phyloP scores from a whole-genome alignment of 1,140 invertebrate species.

The Drosophila malerkotliana region DNA sequence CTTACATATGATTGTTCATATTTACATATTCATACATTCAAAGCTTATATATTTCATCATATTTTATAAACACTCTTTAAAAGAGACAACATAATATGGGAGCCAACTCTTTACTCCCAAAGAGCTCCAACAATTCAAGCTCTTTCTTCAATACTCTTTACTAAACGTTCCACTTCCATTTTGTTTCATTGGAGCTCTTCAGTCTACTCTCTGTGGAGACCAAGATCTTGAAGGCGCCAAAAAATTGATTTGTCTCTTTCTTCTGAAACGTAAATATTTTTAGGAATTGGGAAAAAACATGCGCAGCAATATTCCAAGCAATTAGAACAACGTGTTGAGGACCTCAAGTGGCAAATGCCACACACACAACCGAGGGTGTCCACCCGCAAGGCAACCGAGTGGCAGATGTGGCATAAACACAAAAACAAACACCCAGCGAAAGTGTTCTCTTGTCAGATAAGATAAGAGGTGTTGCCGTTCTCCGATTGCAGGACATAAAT shows the following conservation, averaged over 20 bases:
- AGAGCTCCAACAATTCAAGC: not conserved
- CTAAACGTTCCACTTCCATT: constrained; percentile 27
- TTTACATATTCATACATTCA: not conserved
- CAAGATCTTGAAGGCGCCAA: not conserved
- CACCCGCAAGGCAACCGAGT: constrained; percentile 7
- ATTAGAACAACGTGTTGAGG: constrained; percentile 48
- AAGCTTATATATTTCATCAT: not conserved
- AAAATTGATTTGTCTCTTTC: not conserved
- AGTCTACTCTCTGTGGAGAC: not conserved
- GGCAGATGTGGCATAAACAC: constrained; percentile 44
- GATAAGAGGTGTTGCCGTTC: constrained; percentile 27
- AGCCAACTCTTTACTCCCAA: not conserved
- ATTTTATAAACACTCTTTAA: not conserved
- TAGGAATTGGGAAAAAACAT: constrained; percentile 12
- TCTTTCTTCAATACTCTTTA: not conserved
- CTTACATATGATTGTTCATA: no score
- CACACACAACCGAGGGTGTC: constrained; percentile 10
- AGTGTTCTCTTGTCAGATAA: constrained; percentile 40
- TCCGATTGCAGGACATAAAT: constrained; percentile 47
- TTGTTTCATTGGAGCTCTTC: constrained; percentile 21
- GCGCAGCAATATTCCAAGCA: constrained; percentile 14
- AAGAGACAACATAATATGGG: not conserved
- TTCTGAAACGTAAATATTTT: constrained; percentile 1
- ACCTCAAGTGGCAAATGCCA: constrained; percentile 63
- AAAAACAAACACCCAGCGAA: constrained; percentile 37